These are phyloP conservation scores for Trogon surrucura DNA, from an alignment of 2,113 vertebrate species.

Conservation along the genomic window DNA sequence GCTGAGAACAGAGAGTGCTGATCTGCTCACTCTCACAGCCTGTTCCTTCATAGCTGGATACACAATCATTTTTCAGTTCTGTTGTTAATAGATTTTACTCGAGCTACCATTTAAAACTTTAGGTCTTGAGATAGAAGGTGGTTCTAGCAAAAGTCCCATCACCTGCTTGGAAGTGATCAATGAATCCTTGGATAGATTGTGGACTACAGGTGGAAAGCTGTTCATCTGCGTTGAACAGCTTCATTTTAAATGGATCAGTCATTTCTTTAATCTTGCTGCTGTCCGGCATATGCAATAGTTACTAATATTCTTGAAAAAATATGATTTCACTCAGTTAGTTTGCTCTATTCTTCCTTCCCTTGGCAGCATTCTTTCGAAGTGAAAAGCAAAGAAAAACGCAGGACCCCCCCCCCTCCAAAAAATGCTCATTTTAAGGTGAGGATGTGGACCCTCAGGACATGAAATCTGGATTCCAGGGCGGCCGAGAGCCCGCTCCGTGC, in stretches of 20 bases:
- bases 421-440: not conserved
- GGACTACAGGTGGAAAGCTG: not conserved
- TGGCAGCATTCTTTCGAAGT: not conserved
- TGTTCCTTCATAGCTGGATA: not conserved
- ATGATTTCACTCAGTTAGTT: not conserved
- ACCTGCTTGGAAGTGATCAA: not conserved
- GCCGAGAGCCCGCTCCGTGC: fast-evolving
- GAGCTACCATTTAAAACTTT: not conserved
- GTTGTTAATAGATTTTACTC: not conserved
- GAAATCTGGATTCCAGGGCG: fast-evolving
- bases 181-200: not conserved
- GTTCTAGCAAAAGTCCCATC: not conserved
- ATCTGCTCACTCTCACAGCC: not conserved
- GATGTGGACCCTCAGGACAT: fast-evolving
- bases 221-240: not conserved
- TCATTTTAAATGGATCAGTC: not conserved
- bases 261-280: not conserved
- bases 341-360: not conserved
- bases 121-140: not conserved
- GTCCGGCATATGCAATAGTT: not conserved
- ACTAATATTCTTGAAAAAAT: not conserved
- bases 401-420: not conserved
- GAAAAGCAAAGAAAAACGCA: not conserved
- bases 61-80: not conserved
- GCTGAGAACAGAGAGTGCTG: not conserved